phyloP scores from a whole-genome alignment of 2,888 invertebrate genomes.

The Orthonychiurus folsomi region DNA sequence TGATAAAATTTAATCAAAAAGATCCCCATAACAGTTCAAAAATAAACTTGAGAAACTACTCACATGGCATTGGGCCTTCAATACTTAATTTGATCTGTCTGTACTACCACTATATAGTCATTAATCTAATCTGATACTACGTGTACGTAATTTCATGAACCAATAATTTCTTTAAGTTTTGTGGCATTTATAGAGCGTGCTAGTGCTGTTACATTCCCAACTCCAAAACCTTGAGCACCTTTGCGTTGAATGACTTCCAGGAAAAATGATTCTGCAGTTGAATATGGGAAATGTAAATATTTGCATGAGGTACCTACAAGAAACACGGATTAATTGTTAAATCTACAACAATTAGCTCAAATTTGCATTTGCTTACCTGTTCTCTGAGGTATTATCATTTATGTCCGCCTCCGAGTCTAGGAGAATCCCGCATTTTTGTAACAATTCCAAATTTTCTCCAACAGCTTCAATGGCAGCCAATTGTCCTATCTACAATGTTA shows the following conservation, averaged over 20 bases:
- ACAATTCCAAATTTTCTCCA: conserved; percentile 42
- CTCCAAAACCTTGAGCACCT: conserved; percentile 48
- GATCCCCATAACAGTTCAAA: too few relatives aligned
- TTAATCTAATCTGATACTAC: too few relatives aligned
- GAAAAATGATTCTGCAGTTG: conserved; percentile 46
- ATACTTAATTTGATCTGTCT: background rate
- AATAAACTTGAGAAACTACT: too few relatives aligned
- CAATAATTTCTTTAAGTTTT: too few relatives aligned
- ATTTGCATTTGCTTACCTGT: background rate
- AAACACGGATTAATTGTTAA: conserved; percentile 1
- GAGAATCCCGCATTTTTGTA: conserved; percentile 44
- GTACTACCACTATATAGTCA: background rate
- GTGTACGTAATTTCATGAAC: too few relatives aligned
- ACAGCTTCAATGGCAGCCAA: conserved; percentile 43
- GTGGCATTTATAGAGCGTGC: conserved; percentile 45
- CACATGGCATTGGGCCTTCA: too few relatives aligned
- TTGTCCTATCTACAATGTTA: conserved; percentile 41
- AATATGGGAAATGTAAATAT: conserved; percentile 48
- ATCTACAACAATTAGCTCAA: conserved; percentile 5
- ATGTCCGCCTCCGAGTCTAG: conserved; percentile 45
- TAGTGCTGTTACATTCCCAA: conserved; percentile 47
- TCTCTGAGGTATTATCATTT: conserved; percentile 20
- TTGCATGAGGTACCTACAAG: conserved; percentile 45
- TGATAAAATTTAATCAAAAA: too few relatives aligned
- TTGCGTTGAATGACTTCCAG: conserved; percentile 47